These are phyloP conservation scores for Porites lobata DNA, from an alignment of 92 coral and sea anemone species.

Conservation along the genomic window DNA sequence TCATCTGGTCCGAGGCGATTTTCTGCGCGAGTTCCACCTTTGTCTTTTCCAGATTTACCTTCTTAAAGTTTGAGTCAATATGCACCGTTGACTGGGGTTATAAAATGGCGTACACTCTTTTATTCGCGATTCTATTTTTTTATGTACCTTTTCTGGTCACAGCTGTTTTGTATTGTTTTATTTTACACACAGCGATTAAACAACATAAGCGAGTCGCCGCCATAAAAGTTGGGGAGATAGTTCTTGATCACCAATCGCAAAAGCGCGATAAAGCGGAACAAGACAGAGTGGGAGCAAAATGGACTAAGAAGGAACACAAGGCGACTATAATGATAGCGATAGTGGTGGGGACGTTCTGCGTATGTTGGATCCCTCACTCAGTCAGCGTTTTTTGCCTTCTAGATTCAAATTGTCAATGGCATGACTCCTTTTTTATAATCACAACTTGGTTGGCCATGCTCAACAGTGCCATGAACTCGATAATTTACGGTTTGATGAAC, in stretches of 20 bases:
- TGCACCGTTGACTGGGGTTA: slow-evolving; percentile 87
- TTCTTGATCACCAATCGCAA: background rate
- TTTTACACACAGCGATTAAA: slow-evolving; percentile 76
- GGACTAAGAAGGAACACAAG: slow-evolving; percentile 73
- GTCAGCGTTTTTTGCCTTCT: slow-evolving; percentile 79
- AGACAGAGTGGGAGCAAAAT: slow-evolving; percentile 12
- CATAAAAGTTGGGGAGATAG: slow-evolving; percentile 80
- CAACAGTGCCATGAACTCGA: slow-evolving; percentile 86
- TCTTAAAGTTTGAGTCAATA: slow-evolving; percentile 74
- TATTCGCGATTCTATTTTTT: slow-evolving; percentile 57
- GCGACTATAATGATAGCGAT: slow-evolving; percentile 81
- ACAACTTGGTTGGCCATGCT: slow-evolving; percentile 93
- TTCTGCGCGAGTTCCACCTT: slow-evolving; percentile 73
- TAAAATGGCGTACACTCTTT: slow-evolving; percentile 67
- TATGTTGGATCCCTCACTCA: slow-evolving; percentile 91
- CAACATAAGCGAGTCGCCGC: slow-evolving; percentile 70
- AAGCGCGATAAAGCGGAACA: background rate
- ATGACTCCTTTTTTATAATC: slow-evolving; percentile 58
- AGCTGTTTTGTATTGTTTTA: slow-evolving; percentile 59
- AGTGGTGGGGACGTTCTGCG: slow-evolving; percentile 81
- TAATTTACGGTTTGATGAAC: slow-evolving; percentile 81
- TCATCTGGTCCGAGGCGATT: slow-evolving; percentile 79
- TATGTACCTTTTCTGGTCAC: slow-evolving; percentile 76
- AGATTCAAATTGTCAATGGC: slow-evolving; percentile 60
- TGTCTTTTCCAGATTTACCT: slow-evolving; percentile 69